A percentile compares a stretch with the other conserved stretches of the same genome.
These are phyloP conservation scores for Hippocampus abdominalis DNA, from an alignment of 2,113 vertebrate species.

Conservation along the genomic window DNA sequence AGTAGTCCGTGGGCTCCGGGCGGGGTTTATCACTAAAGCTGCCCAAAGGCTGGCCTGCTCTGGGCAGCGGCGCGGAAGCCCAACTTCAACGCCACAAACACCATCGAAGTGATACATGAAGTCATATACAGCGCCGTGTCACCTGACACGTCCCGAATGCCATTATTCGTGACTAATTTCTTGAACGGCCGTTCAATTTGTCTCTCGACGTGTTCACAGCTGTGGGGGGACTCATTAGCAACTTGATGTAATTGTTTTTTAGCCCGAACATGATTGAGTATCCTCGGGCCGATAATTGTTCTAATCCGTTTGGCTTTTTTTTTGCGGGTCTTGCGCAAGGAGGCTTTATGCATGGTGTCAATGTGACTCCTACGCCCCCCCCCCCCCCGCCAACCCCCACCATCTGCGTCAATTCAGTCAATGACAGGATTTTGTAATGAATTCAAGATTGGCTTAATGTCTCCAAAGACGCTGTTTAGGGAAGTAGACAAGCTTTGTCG, in stretches of 20 bases:
- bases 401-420: constrained; percentile 13
- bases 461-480: constrained; percentile 25
- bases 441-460: constrained; percentile 18
- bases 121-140: constrained; percentile 8
- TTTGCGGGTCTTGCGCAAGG: not conserved
- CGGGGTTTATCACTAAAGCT: too few species aligned
- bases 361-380: constrained; percentile 12
- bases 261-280: constrained; percentile 17
- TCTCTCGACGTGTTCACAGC: constrained; percentile 16
- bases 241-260: constrained; percentile 12
- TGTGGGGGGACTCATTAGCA: constrained; percentile 24
- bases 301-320: constrained; percentile 13
- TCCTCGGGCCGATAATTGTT: not conserved
- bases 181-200: constrained; percentile 20
- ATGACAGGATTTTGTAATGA: constrained; percentile 40
- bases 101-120: too few species aligned
- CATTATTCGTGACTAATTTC: constrained; percentile 22
- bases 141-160: constrained; percentile 2
- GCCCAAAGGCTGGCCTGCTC: too few species aligned
- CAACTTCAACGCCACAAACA: not conserved
- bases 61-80: too few species aligned
- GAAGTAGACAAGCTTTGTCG: not conserved
- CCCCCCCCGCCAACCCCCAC: not conserved
- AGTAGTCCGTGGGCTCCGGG: too few species aligned
- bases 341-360: not conserved